Conservation (phyloP, 2,113 vertebrate species). For the Calcarius ornatus region DNA sequence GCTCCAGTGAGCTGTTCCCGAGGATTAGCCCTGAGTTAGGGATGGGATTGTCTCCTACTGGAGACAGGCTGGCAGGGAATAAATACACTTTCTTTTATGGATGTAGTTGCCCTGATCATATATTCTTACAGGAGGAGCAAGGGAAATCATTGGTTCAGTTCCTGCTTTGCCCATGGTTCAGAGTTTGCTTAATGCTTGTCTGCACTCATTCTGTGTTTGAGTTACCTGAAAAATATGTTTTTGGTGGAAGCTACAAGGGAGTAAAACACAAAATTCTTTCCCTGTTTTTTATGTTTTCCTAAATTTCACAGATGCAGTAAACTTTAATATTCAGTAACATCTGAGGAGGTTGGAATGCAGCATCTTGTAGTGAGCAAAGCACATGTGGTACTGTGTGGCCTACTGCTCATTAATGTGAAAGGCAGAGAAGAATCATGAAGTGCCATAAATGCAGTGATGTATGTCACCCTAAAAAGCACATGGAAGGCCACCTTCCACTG, state of each 20-base stretch:
- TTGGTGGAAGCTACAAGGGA: background rate
- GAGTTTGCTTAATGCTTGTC: background rate
- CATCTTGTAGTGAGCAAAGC: slow-evolving; percentile 18
- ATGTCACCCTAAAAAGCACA: background rate
- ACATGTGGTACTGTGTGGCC: slow-evolving; percentile 24
- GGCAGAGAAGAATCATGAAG: background rate
- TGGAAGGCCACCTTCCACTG: background rate
- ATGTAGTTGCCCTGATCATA: background rate
- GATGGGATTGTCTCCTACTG: background rate
- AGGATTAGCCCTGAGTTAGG: background rate
- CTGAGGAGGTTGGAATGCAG: background rate
- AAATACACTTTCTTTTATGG: background rate
- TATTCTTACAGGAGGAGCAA: background rate
- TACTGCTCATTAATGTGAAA: slow-evolving; percentile 12
- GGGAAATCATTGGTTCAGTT: background rate
- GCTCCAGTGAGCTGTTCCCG: background rate
- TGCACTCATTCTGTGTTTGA: background rate
- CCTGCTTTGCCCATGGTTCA: background rate
- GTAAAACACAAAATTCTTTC: background rate
- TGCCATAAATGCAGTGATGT: background rate
- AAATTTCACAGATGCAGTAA: background rate
- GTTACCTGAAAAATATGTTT: background rate
- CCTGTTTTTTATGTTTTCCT: background rate
- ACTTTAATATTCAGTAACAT: background rate
- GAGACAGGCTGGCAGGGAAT: background rate